A percentile compares a stretch with the other conserved stretches of the same genome.
phyloP scores from a whole-genome alignment of 30 jellyfish, hydroid and myxozoan genomes.

The Pelagia noctiluca region DNA sequence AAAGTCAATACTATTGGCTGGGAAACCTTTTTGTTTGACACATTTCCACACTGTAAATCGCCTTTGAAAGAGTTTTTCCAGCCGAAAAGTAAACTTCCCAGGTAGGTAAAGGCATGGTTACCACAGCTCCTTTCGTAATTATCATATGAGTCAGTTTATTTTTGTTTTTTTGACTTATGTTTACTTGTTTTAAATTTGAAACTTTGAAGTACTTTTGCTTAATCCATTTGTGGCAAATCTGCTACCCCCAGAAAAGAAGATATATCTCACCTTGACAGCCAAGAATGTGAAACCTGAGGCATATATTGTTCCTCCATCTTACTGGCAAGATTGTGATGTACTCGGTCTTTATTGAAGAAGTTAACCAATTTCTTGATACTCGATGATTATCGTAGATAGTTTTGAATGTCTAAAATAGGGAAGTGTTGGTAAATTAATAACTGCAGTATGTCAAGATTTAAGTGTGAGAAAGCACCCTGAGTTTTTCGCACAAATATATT shows the following conservation, averaged over 20 bases:
- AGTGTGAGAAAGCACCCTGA: too few species aligned
- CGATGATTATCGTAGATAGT: neutral
- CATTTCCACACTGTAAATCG: too few species aligned
- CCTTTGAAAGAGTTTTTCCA: too few species aligned
- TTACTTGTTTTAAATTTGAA: neutral
- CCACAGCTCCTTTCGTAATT: too few species aligned
- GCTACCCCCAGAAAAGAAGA: neutral
- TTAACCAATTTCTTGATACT: conserved; percentile 11
- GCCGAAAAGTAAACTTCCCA: too few species aligned
- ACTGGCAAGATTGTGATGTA: conserved; percentile 14
- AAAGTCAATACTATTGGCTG: too few species aligned
- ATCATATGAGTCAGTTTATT: neutral
- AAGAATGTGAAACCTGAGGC: conserved; percentile 22
- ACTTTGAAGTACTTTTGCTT: neutral
- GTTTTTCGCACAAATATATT: too few species aligned
- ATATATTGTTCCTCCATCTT: conserved; percentile 24
- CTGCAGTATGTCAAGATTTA: too few species aligned
- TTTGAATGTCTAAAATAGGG: conserved; percentile 4
- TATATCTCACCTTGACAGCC: conserved; percentile 40
- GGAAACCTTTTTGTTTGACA: too few species aligned
- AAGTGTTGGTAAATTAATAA: too few species aligned
- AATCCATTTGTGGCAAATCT: neutral
- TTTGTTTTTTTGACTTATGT: too few species aligned
- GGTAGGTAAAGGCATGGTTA: too few species aligned
- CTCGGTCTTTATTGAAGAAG: neutral